Base-by-base conservation (phyloP, 2,113 vertebrate genomes). In the Coreoperca whiteheadi region DNA sequence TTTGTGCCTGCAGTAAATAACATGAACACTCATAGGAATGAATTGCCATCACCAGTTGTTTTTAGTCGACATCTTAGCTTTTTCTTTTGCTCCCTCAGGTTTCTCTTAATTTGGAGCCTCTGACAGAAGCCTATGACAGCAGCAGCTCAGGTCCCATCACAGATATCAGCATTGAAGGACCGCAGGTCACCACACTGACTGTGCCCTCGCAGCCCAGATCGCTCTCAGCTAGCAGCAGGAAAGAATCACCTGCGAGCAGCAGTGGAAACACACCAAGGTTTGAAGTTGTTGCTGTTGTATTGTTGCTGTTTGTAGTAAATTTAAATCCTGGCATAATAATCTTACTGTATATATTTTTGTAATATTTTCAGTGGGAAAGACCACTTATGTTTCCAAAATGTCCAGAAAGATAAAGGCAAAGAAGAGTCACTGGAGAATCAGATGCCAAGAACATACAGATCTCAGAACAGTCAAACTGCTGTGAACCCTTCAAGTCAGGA, bases 71-170 rank as follows among this genome's bases (percentile, higher is more conserved):
- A 66, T 68, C 39, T 72, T 66, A 20, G 6, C 28, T 7, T n/a
- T 88, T 4, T 72, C 28, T 90, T 83, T 87, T 63, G 43, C 21
- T n/a, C 4, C 54, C 32, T 30, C 81, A 99, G 98, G 96, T 98
- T 37, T 97, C 96, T 0, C 94, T 99, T 16, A 91, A 81, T 80
- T 85, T 99, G 30, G 97, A 99, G 76, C 96, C 98, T 64, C 91
- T 99, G 54, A 94, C 95, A 51, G 97, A 96, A 63, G 87, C 91
- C 6, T 97, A 95, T 2, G 92, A 96, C 77, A 95, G 94, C 91
- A 95, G 93, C 83, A 95, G 83, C 91, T 96, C 95, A 34, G 3
- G 93, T 72, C 96, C 91, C 0, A 65, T 91, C 43, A 85, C 93
- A 46, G 95, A 96, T 6, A 50, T 90, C 28, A 93, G 85, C 78